phyloP scores from a whole-genome alignment of 2,797 vertebrate genomes.

The Heterohyrax brucei region DNA sequence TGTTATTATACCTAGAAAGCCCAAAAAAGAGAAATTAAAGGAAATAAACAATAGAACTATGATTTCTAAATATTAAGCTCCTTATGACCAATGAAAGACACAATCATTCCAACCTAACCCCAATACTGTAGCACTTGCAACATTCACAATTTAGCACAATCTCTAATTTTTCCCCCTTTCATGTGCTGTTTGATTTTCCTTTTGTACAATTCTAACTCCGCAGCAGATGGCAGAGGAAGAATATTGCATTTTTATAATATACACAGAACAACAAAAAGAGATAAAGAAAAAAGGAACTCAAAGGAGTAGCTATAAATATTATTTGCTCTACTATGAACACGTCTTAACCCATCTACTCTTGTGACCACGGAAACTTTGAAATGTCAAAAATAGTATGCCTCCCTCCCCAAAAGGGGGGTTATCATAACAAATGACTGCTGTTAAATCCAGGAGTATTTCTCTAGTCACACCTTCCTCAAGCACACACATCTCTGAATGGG shows the following conservation, averaged over 20 bases:
- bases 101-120: conserved; percentile 32
- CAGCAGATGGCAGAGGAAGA: conserved; percentile 62
- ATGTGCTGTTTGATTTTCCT: conserved; percentile 69
- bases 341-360: background rate
- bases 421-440: conserved; percentile 68
- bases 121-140: conserved; percentile 49
- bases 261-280: conserved; percentile 52
- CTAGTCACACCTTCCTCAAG: conserved; percentile 21
- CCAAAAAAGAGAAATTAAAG: conserved; percentile 57
- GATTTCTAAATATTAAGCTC: conserved; percentile 52
- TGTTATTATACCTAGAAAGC: conserved; percentile 25
- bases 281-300: conserved; percentile 27
- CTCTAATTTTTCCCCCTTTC: conserved; percentile 62
- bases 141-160: conserved; percentile 19
- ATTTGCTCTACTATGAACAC: conserved; percentile 28
- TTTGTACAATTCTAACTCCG: conserved; percentile 66
- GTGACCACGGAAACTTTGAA: conserved; percentile 40
- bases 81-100: conserved; percentile 64
- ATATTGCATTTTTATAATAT: conserved; percentile 66
- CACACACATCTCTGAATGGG: background rate
- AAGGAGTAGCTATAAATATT: conserved; percentile 60
- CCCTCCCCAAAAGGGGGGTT: background rate
- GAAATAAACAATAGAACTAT: background rate
- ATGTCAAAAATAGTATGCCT: conserved; percentile 42
- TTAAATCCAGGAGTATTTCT: conserved; percentile 56